phyloP scores from a whole-genome alignment of 2,113 vertebrate genomes.

The Perognathus longimembris region DNA sequence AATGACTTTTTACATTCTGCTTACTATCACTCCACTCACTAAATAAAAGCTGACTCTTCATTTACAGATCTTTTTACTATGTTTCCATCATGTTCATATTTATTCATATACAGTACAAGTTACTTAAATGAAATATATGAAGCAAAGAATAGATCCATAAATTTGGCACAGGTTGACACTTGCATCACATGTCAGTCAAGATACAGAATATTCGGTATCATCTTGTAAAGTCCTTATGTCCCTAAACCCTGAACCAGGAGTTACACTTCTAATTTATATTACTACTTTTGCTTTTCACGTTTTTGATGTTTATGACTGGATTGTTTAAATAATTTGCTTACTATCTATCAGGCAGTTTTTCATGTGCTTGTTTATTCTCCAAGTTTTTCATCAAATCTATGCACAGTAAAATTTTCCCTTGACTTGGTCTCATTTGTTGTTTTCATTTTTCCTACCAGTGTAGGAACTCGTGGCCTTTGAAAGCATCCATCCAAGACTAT shows the following conservation, averaged over 20 bases:
- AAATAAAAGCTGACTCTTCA: background rate
- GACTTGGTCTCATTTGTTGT: too few relatives aligned
- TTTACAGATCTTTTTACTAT: background rate
- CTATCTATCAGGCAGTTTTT: background rate
- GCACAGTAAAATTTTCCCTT: background rate
- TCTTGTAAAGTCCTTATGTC: too few relatives aligned
- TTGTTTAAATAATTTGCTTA: background rate
- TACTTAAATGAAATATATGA: background rate
- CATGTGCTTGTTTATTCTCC: background rate
- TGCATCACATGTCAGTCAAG: background rate
- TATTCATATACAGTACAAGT: background rate
- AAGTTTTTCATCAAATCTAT: background rate
- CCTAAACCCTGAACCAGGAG: too few relatives aligned
- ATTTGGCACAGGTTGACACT: background rate
- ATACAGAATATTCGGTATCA: too few relatives aligned
- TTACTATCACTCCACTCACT: background rate
- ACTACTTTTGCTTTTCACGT: background rate
- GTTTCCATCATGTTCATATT: background rate
- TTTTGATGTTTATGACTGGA: background rate
- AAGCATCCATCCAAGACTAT: too few relatives aligned
- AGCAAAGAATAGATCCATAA: background rate
- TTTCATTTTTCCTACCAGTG: too few relatives aligned
- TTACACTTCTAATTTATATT: background rate
- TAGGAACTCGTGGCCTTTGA: background rate
- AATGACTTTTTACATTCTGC: background rate